Evolutionary conservation across 1,140 invertebrate species (phyloP).

Genomic region (Drosophila sulfurigaster): DNA sequence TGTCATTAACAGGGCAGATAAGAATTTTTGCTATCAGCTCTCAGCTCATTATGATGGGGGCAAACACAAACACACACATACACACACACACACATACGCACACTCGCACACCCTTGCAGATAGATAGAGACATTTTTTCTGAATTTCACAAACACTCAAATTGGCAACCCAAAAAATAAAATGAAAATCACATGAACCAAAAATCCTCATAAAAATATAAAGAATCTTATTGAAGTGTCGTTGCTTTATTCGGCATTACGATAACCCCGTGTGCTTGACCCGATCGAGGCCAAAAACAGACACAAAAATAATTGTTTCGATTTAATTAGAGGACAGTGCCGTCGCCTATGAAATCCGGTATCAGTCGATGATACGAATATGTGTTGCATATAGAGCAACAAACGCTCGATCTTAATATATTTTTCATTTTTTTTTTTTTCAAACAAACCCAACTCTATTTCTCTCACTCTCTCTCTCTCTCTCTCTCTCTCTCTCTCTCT

Average conservation of each 20-base stretch:
- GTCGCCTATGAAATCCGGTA: constrained; percentile 40
- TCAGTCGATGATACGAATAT: constrained; percentile 8
- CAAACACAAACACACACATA: constrained; percentile 3
- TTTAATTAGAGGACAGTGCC: constrained; percentile 37
- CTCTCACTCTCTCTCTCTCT: no score
- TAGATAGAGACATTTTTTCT: constrained; percentile 45
- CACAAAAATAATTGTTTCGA: constrained; percentile 46
- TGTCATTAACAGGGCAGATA: constrained; percentile 78
- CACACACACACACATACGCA: neutral
- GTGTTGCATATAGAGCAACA: neutral
- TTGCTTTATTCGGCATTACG: neutral
- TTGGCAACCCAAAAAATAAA: constrained; percentile 56
- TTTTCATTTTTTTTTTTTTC: no score
- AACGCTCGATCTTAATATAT: no score
- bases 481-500: no score
- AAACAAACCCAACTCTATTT: no score
- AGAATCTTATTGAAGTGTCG: no score
- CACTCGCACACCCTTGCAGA: constrained; percentile 13
- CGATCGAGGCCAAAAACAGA: constrained; percentile 11
- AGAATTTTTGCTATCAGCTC: constrained; percentile 31
- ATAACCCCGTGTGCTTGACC: constrained; percentile 42
- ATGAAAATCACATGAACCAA: constrained; percentile 32
- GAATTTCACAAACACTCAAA: constrained; percentile 29
- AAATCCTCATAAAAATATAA: neutral
- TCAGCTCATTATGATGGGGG: constrained; percentile 63